phyloP scores from a whole-genome alignment of 2,113 vertebrate genomes.

The Cyrtonyx montezumae region DNA sequence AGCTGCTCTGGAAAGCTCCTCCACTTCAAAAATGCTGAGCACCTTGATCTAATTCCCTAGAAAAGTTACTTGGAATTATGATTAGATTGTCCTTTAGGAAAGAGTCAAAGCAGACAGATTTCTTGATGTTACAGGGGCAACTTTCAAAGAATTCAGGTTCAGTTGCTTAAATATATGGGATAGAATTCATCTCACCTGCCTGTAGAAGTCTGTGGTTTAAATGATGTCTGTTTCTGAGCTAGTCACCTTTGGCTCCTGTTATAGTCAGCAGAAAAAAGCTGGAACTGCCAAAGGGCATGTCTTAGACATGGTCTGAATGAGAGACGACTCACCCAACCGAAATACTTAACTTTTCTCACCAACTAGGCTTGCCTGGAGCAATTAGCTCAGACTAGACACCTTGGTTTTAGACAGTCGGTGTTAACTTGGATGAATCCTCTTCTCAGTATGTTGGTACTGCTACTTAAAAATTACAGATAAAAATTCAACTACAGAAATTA shows the following conservation, averaged over 20 bases:
- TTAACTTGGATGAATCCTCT: not conserved
- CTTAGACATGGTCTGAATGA: not conserved
- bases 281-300: not conserved
- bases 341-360: not conserved
- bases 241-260: not conserved
- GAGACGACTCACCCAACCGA: not conserved
- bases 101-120: not conserved
- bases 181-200: not conserved
- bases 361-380: conserved; percentile 19
- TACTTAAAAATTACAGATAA: not conserved
- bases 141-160: not conserved
- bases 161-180: not conserved
- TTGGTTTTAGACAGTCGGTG: not conserved
- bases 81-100: not conserved
- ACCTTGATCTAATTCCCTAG: not conserved
- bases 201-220: not conserved
- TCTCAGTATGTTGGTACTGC: not conserved
- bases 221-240: not conserved
- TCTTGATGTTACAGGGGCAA: not conserved
- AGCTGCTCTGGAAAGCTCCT: not conserved
- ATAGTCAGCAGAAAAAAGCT: not conserved
- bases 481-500: not conserved
- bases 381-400: not conserved
- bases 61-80: not conserved
- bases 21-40: not conserved